Percentiles rank a stretch among this genome's conserved stretches.
These are phyloP conservation scores for Dasyprocta punctata DNA, from an alignment of 2,113 vertebrate genomes.

Conservation along the genomic window DNA sequence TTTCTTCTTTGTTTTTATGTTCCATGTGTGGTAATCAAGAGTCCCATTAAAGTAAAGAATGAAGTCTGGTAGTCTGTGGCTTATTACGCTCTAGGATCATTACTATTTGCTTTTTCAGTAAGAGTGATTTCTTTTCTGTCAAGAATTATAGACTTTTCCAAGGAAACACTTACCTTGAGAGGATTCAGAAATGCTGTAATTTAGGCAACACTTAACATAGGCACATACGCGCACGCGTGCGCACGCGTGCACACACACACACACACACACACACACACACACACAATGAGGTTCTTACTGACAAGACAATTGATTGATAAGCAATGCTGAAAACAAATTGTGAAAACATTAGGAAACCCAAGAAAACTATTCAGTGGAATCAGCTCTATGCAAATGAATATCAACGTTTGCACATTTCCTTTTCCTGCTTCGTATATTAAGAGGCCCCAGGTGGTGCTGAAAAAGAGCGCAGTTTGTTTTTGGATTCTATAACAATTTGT, in stretches of 20 bases:
- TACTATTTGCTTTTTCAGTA: slow-evolving; percentile 60
- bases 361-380: slow-evolving; percentile 69
- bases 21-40: slow-evolving; percentile 43
- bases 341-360: slow-evolving; percentile 64
- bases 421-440: slow-evolving; percentile 63
- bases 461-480: slow-evolving; percentile 60
- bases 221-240: neutral
- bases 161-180: slow-evolving; percentile 68
- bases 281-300: slow-evolving; percentile 18
- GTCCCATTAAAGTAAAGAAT: slow-evolving; percentile 68
- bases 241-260: neutral
- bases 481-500: slow-evolving; percentile 63
- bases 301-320: slow-evolving; percentile 71
- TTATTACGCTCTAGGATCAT: slow-evolving; percentile 59
- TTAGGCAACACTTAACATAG: slow-evolving; percentile 47
- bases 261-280: neutral
- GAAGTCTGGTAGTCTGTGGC: slow-evolving; percentile 64
- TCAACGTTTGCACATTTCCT: slow-evolving; percentile 72
- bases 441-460: slow-evolving; percentile 75
- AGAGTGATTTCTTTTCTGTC: slow-evolving; percentile 46
- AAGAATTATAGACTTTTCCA: slow-evolving; percentile 71
- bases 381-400: slow-evolving; percentile 73
- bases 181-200: slow-evolving; percentile 51
- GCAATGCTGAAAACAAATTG: neutral
- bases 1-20: slow-evolving; percentile 60